phyloP scores from a whole-genome alignment of 2,888 invertebrate species.

The Phania funesta region DNA sequence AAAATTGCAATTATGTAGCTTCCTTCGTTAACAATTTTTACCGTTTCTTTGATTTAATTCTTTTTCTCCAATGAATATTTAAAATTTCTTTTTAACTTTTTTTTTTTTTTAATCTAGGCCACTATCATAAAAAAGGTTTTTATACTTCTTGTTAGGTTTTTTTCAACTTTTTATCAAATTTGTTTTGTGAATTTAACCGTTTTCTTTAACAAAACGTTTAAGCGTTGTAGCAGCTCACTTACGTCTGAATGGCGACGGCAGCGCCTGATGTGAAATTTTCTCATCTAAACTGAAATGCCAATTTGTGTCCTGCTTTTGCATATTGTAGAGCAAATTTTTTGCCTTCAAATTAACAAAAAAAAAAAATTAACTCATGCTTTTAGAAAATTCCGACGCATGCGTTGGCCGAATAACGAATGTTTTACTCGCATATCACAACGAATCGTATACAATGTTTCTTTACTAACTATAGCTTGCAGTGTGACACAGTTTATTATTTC shows the following conservation, averaged over 20 bases:
- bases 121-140: conserved; percentile 30
- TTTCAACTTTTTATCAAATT: conserved; percentile 32
- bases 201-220: conserved; percentile 73
- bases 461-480: conserved; percentile 58
- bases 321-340: conserved; percentile 55
- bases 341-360: conserved; percentile 29
- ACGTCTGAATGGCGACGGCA: conserved; percentile 72
- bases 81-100: conserved; percentile 41
- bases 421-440: conserved; percentile 35
- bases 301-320: conserved; percentile 67
- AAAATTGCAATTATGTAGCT: neutral
- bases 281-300: conserved; percentile 53
- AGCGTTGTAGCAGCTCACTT: conserved; percentile 76
- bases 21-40: conserved; percentile 1
- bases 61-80: conserved; percentile 2
- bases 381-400: conserved; percentile 49
- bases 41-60: conserved; percentile 41
- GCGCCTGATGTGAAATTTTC: conserved; percentile 57
- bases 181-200: conserved; percentile 50
- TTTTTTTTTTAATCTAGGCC: conserved; percentile 51
- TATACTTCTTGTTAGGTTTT: conserved; percentile 31
- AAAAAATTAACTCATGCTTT: conserved; percentile 40
- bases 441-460: conserved; percentile 36
- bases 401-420: conserved; percentile 12
- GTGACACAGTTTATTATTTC: conserved; percentile 64